Conservation (phyloP, 2,113 vertebrate species). For the Hoplias malabaricus region DNA sequence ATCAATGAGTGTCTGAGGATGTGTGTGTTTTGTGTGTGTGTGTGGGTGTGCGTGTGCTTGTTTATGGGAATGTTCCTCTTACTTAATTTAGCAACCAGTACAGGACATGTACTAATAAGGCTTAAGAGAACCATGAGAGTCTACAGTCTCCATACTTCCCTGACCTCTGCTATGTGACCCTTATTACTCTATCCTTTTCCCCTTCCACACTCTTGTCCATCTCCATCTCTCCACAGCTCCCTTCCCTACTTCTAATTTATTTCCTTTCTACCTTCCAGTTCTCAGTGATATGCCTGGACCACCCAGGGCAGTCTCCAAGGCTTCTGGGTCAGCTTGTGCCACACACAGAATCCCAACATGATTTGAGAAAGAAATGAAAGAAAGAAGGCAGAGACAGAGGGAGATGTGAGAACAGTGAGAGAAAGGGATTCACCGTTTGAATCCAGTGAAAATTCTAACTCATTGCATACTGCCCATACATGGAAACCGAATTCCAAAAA, state of each 20-base stretch:
- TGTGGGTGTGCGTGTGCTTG: not conserved
- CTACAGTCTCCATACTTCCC: constrained; percentile 10
- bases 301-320: not conserved
- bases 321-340: constrained; percentile 10
- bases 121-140: constrained; percentile 3
- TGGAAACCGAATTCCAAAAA: no score
- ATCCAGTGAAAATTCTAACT: no score
- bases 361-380: not conserved
- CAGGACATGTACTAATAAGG: not conserved
- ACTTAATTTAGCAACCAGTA: not conserved
- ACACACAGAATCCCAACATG: not conserved
- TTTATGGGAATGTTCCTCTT: not conserved
- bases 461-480: no score
- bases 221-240: not conserved
- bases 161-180: constrained; percentile 23
- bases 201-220: not conserved
- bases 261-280: not conserved
- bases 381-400: not conserved
- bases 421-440: not conserved
- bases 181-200: not conserved
- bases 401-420: not conserved
- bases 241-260: not conserved
- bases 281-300: not conserved
- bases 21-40: not conserved
- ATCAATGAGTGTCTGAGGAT: not conserved